phyloP scores from a whole-genome alignment of 2,113 vertebrate species.

The Motacilla alba region DNA sequence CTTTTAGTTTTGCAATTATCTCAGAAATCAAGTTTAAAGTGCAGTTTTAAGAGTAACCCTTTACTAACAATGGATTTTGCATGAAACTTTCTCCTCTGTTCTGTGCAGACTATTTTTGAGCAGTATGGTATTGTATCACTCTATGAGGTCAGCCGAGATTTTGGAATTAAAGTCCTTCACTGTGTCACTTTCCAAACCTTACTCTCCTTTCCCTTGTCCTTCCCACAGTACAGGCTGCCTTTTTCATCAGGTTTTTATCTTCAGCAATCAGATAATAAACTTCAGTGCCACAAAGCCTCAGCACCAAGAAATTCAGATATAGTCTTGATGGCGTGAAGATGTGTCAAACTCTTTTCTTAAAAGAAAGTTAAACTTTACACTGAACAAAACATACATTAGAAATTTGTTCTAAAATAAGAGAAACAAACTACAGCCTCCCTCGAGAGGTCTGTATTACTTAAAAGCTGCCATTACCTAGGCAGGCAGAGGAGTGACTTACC shows the following conservation, averaged over 20 bases:
- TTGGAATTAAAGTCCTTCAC: background rate
- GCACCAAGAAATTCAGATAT: background rate
- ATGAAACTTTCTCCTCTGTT: background rate
- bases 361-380: background rate
- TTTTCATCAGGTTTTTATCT: background rate
- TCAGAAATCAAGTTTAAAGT: background rate
- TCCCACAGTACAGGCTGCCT: background rate
- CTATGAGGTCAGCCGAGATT: background rate
- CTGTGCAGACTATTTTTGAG: background rate
- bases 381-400: background rate
- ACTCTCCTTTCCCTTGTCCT: background rate
- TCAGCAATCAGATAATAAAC: background rate
- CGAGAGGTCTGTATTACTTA: background rate
- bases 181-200: background rate
- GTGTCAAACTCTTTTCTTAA: background rate
- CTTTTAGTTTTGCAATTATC: conserved; percentile 9
- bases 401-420: background rate
- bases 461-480: background rate
- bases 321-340: background rate
- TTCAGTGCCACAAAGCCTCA: background rate
- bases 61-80: background rate
- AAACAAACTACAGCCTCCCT: background rate
- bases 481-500: background rate
- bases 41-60: background rate
- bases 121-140: rapidly evolving